A percentile compares a stretch with the other conserved stretches of the same genome.
These are phyloP conservation scores for Tetragonula carbonaria DNA, from an alignment of 2,888 invertebrate genomes.

Conservation along the genomic window DNA sequence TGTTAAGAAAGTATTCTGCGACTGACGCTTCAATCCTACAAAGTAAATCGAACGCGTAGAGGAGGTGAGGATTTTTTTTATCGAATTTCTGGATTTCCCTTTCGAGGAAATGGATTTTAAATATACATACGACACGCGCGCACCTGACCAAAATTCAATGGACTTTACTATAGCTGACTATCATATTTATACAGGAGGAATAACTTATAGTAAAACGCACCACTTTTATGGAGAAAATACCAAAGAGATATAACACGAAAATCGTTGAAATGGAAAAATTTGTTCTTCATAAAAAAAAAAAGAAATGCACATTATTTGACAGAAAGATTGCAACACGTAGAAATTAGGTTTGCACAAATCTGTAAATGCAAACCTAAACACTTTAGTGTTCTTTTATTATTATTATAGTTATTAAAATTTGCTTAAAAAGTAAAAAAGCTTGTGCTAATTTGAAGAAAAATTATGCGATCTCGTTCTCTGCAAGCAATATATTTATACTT, in stretches of 20 bases:
- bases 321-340: too few species aligned
- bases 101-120: conserved; percentile 11
- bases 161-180: not conserved
- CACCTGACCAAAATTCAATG: conserved; percentile 12
- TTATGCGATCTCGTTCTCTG: too few species aligned
- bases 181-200: not conserved
- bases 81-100: not conserved
- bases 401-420: too few species aligned
- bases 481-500: too few species aligned
- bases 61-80: not conserved
- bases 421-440: too few species aligned
- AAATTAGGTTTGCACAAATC: too few species aligned
- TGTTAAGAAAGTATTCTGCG: too few species aligned
- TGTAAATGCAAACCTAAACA: too few species aligned
- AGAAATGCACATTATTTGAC: not conserved
- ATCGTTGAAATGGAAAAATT: not conserved
- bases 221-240: not conserved
- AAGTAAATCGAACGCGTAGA: not conserved
- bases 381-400: too few species aligned
- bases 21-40: too few species aligned
- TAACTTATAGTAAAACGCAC: not conserved
- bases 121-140: not conserved
- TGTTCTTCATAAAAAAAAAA: not conserved
- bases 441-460: too few species aligned
- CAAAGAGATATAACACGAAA: too few species aligned